Base-by-base conservation (phyloP, 2,888 invertebrate species). In the Chloroclystis v-ata region DNA sequence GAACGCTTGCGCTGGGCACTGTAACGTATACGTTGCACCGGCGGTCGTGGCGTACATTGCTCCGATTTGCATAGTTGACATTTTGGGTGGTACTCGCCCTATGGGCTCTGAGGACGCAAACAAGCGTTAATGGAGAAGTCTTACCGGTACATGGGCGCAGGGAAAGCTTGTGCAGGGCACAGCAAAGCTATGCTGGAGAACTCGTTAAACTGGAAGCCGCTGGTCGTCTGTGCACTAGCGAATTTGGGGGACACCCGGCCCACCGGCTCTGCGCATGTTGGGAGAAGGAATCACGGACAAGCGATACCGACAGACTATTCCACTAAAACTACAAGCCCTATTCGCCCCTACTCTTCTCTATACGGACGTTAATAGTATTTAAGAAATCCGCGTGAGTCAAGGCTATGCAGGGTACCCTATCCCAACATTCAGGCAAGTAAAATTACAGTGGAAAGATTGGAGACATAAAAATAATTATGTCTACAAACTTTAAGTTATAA, bases 381-480 rank as follows among this genome's bases (percentile, higher is more conserved):
- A 40, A 20, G 42, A 56, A 53, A 42, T 42, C 43, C 59, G 62
- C 75, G 80, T 80, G 80, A 72, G 85, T 83, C 72, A 79, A 80
- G 86, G 83, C 85, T 86, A 82, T 81, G 81, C 94, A 94, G 95
- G 95, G 95, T 95, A 96, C 96, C 96, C 96, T 95, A 96, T 96
- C 96, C 96, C 96, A 96, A 96, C 96, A 96, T 96, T 95, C 96
- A 96, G 96, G 96, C 95, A 94, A 92, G 83, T 80, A 61, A 60
- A 69, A 55, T 49, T 60, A 38, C 50, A 39, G 54, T 52, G 56
- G 52, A 45, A 67, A 69, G 65, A 57, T 72, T 76, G 66, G 57
- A 75, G 75, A 79, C 73, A 75, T 75, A 78, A 79, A 69, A n/a
- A 9, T 5, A 28, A 70, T 79, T 76, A 77, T 49, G 41, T 69